Conservation (phyloP, 2,797 vertebrate species). For the Microtus obscurus region DNA sequence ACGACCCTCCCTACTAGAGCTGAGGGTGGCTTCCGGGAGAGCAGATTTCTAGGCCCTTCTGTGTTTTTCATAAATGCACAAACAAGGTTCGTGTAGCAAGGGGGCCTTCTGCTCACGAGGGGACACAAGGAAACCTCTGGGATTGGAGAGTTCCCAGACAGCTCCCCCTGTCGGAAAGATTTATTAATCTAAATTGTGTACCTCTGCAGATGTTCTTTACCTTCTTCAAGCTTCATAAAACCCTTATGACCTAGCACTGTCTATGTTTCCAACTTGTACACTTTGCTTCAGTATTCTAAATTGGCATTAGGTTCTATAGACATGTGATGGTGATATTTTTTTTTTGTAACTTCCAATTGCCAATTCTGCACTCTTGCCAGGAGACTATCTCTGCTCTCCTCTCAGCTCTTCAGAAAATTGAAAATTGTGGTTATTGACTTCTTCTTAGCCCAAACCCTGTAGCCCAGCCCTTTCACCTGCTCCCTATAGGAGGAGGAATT, state of each 20-base stretch:
- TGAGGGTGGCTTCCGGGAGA: neutral
- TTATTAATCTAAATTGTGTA: neutral
- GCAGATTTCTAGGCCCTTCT: neutral
- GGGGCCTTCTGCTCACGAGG: neutral
- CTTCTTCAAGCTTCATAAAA: neutral
- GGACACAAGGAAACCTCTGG: neutral
- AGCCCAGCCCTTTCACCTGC: neutral
- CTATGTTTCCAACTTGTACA: neutral
- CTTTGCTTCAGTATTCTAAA: slow-evolving; percentile 7
- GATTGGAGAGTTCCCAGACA: neutral
- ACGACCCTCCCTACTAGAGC: neutral
- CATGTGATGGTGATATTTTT: neutral
- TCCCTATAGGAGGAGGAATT: neutral
- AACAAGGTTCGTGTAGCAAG: neutral
- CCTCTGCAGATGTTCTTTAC: neutral
- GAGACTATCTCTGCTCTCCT: neutral
- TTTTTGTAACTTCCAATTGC: slow-evolving; percentile 7
- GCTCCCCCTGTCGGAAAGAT: neutral
- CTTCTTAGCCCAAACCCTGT: neutral
- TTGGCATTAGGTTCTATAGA: neutral
- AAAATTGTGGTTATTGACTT: neutral
- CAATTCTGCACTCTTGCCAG: neutral
- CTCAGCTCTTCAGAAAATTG: slow-evolving; percentile 43
- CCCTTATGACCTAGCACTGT: neutral
- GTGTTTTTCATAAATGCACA: neutral